Base-by-base conservation (phyloP, 2,797 vertebrate species). In the Darevskia mixta region DNA sequence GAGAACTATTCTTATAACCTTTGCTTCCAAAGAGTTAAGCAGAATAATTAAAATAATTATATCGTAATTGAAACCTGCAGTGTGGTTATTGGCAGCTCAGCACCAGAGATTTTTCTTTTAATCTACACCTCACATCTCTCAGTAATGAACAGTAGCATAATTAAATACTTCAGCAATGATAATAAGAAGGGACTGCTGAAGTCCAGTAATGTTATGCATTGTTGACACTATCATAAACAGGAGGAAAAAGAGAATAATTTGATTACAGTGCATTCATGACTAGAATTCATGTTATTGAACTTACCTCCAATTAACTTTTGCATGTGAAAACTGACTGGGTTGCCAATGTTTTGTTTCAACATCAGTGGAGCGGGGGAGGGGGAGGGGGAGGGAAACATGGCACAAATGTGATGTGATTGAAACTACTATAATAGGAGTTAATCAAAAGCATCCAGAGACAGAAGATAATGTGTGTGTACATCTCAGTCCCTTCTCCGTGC, bases 71-170 rank as follows among this genome's bases (percentile, higher is more conserved):
- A 96, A 96, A 92, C 15, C 9, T 79, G 88, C 38, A 78, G 92
- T 73, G 92, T 88, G 85, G 89, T 85, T 91, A 94, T 72, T 94
- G 92, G 87, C 86, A 95, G 90, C 86, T 91, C 88, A 92, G 2
- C 83, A 91, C 69, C 29, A 90, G 75, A 94, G 88, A 92, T 94
- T 96, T 94, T 95, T 90, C 87, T 89, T 95, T 95, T 94, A 95
- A 93, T 95, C 89, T 88, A 92, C 8, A 95, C 64, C 66, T 95
- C 82, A 88, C 89, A 92, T 96, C 83, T 94, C 86, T 73, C 64
- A 86, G 80, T 91, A 93, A 94, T 90, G 82, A 95, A 92, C 71
- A 90, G 88, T 61, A 90, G 86, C 78, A 91, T 79, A 91, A 93
- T 94, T 91, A 94, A 94, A 94, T 93, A 85, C 90, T 93, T 85